Percentiles rank a stretch among this genome's conserved stretches.
Evolutionary conservation across 1,140 invertebrate genomes (phyloP).

Genomic region (Nebria ingens): DNA sequence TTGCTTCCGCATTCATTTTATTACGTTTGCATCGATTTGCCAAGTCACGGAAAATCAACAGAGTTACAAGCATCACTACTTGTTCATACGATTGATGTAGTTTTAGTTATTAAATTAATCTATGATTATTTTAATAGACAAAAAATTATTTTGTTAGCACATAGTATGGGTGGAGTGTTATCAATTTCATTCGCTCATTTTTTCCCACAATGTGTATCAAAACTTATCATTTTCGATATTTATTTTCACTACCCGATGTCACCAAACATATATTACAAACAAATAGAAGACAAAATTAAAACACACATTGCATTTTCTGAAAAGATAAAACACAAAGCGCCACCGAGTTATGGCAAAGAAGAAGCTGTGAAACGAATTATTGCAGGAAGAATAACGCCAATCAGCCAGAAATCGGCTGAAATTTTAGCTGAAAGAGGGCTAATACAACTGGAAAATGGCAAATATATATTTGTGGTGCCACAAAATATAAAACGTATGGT

Average conservation of each 20-base stretch:
- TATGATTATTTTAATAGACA: conserved; percentile 47
- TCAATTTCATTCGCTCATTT: conserved; percentile 35
- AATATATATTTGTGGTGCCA: conserved; percentile 28
- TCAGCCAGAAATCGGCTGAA: conserved; percentile 37
- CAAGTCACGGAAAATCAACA: conserved; percentile 58
- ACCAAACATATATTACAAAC: conserved; percentile 24
- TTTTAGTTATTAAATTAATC: conserved; percentile 39
- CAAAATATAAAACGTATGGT: conserved; percentile 22
- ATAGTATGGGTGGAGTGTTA: conserved; percentile 47
- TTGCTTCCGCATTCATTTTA: conserved; percentile 45
- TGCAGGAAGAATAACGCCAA: conserved; percentile 24
- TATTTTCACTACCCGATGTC: conserved; percentile 28
- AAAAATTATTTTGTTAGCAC: conserved; percentile 41
- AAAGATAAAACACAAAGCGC: too few species aligned
- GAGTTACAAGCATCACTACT: conserved; percentile 41
- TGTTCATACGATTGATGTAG: conserved; percentile 37
- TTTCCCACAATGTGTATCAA: conserved; percentile 40
- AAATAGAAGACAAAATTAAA: conserved; percentile 23
- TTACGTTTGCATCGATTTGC: conserved; percentile 55
- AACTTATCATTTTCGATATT: conserved; percentile 43
- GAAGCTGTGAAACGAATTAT: conserved; percentile 39
- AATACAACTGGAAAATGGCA: conserved; percentile 27
- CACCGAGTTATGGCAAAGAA: conserved; percentile 38
- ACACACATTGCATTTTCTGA: too few species aligned
- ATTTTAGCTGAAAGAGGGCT: conserved; percentile 39